These are phyloP conservation scores for Cosmopolites sordidus DNA, from an alignment of 2,888 invertebrate species.

Conservation along the genomic window DNA sequence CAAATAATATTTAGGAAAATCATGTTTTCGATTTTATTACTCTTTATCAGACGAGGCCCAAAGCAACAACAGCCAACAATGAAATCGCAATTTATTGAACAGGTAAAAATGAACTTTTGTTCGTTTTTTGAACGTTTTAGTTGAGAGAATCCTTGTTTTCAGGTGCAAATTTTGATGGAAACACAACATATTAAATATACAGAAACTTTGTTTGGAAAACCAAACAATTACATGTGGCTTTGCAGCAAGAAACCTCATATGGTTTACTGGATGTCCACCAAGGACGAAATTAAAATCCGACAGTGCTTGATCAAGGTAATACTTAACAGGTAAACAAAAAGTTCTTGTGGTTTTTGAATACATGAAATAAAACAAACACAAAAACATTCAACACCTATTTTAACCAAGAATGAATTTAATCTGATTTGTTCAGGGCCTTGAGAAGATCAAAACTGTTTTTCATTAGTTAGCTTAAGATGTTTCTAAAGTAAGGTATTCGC, in stretches of 20 bases:
- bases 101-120: conserved; percentile 25
- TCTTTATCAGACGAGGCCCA: conserved; percentile 6
- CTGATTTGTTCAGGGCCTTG: too few species aligned
- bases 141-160: background rate
- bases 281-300: conserved; percentile 39
- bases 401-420: too few species aligned
- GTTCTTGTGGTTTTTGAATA: too few species aligned
- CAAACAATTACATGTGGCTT: conserved; percentile 40
- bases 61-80: conserved; percentile 17
- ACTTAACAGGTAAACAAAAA: too few species aligned
- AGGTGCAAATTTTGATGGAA: conserved; percentile 43
- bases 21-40: conserved; percentile 8
- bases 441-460: too few species aligned
- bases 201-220: conserved; percentile 34
- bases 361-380: too few species aligned
- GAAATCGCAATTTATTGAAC: conserved; percentile 33
- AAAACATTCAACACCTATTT: too few species aligned
- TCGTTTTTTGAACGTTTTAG: background rate
- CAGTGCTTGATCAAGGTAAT: conserved; percentile 38
- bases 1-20: conserved; percentile 10
- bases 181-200: conserved; percentile 38
- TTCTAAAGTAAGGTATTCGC: too few species aligned
- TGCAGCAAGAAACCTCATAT: conserved; percentile 35
- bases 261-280: conserved; percentile 37
- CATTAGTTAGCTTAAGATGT: too few species aligned